phyloP scores from a whole-genome alignment of 2,888 invertebrate genomes.

The Crossocerus cetratus region DNA sequence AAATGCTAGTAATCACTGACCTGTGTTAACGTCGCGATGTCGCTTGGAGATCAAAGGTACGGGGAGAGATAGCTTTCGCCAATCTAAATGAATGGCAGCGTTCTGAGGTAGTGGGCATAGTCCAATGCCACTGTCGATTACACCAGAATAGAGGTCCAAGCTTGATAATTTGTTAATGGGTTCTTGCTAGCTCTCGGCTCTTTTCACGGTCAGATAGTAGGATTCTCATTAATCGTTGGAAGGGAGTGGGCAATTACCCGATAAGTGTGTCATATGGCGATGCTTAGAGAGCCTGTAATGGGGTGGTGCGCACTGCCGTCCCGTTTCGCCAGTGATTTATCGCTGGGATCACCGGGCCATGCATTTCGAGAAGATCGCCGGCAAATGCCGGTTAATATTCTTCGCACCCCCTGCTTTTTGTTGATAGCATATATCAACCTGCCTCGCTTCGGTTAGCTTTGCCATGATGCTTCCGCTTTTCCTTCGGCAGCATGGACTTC shows the following conservation, averaged over 20 bases:
- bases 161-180: conserved; percentile 22
- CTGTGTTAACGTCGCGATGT: background rate
- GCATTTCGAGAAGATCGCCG: conserved; percentile 8
- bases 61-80: background rate
- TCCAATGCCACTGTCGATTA: no score
- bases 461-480: no score
- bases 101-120: no score
- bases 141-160: no score
- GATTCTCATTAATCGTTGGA: no score
- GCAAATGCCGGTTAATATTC: conserved; percentile 3
- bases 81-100: conserved; percentile 20
- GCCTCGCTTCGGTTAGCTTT: background rate
- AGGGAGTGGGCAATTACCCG: no score
- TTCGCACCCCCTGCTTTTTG: background rate
- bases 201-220: no score
- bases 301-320: background rate
- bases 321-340: conserved; percentile 9
- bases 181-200: no score
- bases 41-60: conserved; percentile 26
- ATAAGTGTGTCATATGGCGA: no score
- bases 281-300: no score
- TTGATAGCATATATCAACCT: conserved; percentile 7
- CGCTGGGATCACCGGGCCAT: conserved; percentile 6
- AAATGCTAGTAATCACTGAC: conserved; percentile 8
- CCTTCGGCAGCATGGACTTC: no score